phyloP scores from a whole-genome alignment of 2,888 invertebrate genomes.

The Rotaria sp. region DNA sequence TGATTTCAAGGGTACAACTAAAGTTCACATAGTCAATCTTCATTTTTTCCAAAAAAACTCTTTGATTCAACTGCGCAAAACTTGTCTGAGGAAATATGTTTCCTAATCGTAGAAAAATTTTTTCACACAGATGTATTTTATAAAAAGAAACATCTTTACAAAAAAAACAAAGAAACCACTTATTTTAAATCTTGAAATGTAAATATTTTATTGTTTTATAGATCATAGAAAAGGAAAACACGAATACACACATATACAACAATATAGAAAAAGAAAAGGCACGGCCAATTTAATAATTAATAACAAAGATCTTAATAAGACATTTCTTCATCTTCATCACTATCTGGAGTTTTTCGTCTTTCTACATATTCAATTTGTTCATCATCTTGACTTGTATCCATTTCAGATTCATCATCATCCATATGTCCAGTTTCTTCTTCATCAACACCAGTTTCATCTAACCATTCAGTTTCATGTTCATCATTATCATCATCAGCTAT shows the following conservation, averaged over 20 bases:
- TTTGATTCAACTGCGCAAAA: too few relatives aligned
- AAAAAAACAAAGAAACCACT: too few relatives aligned
- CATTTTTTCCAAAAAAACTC: too few relatives aligned
- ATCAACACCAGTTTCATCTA: not conserved
- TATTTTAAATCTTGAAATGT: too few relatives aligned
- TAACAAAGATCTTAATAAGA: not conserved
- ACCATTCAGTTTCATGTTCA: slow-evolving; percentile 15
- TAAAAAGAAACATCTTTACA: too few relatives aligned
- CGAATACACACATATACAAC: not conserved
- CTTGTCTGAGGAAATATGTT: too few relatives aligned
- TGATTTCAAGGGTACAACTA: too few relatives aligned
- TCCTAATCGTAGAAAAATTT: too few relatives aligned
- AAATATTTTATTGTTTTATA: too few relatives aligned
- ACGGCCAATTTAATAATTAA: not conserved
- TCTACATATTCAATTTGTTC: not conserved
- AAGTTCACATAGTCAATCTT: too few relatives aligned
- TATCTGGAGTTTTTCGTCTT: not conserved
- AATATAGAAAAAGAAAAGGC: not conserved
- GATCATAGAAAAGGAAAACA: not conserved
- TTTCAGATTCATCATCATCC: not conserved
- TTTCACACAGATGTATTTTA: too few relatives aligned
- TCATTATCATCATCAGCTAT: not conserved
- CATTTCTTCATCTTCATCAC: not conserved
- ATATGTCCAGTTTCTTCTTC: not conserved
- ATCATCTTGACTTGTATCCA: slow-evolving; percentile 12